These are phyloP conservation scores for Corythornis madagascariensis DNA, from an alignment of 2,113 vertebrate species.

Conservation along the genomic window DNA sequence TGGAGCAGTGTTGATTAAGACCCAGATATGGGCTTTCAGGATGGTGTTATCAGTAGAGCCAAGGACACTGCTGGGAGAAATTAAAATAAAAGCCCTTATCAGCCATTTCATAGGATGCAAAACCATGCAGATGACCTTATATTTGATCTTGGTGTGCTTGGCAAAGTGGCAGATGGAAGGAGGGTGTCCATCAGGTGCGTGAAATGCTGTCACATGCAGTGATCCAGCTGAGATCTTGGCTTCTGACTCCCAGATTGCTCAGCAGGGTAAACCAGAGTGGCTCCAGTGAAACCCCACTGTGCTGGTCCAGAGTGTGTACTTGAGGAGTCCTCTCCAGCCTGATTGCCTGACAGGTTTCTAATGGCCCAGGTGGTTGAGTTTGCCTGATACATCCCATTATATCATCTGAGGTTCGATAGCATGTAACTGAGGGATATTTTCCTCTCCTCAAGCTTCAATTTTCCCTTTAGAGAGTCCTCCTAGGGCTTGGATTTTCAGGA, in stretches of 20 bases:
- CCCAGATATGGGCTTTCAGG: background rate
- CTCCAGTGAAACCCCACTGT: fast-evolving
- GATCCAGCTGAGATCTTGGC: constrained; percentile 28
- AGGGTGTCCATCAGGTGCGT: background rate
- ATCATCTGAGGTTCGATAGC: background rate
- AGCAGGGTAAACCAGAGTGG: background rate
- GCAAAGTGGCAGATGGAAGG: background rate
- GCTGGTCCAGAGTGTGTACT: background rate
- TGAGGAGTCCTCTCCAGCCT: background rate
- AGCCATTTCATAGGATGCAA: background rate
- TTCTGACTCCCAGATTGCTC: constrained; percentile 13
- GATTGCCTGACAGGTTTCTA: background rate
- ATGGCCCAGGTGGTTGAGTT: background rate
- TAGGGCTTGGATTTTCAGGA: background rate
- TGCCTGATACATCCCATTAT: background rate
- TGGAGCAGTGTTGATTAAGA: background rate
- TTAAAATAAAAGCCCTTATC: background rate
- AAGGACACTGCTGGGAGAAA: background rate
- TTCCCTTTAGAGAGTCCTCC: background rate
- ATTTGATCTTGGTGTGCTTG: background rate
- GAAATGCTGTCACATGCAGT: background rate
- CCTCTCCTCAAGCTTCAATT: background rate
- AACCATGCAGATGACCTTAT: background rate
- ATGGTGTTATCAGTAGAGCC: background rate
- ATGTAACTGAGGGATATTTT: background rate